A percentile compares a stretch with the other conserved stretches of the same genome.
These are phyloP conservation scores for Glaucomys volans DNA, from an alignment of 2,113 vertebrate genomes.

Conservation along the genomic window DNA sequence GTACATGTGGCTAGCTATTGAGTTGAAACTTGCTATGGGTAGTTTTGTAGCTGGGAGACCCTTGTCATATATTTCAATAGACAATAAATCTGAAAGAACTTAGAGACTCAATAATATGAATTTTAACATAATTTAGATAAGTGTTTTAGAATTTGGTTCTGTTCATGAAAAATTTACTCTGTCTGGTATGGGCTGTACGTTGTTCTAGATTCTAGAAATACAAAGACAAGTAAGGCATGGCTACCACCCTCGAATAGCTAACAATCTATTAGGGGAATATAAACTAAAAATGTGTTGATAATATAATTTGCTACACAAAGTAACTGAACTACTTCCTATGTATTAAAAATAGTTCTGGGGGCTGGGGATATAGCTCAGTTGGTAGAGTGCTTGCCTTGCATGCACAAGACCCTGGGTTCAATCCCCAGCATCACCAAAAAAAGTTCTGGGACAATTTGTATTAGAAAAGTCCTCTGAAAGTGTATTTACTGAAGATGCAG, in stretches of 20 bases:
- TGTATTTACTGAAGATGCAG: background rate
- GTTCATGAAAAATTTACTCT: background rate
- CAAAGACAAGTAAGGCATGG: background rate
- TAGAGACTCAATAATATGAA: background rate
- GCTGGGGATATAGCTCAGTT: too few relatives aligned
- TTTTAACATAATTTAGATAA: background rate
- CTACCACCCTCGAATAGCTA: background rate
- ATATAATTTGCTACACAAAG: background rate
- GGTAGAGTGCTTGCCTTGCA: too few relatives aligned
- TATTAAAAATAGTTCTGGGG: background rate
- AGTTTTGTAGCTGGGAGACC: background rate
- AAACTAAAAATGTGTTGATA: background rate
- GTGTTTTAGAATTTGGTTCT: constrained; percentile 38
- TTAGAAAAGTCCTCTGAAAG: background rate
- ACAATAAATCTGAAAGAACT: background rate
- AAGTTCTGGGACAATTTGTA: constrained; percentile 8
- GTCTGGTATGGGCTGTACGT: background rate
- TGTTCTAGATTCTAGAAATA: background rate
- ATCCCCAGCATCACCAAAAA: too few relatives aligned
- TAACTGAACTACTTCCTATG: background rate
- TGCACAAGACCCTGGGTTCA: too few relatives aligned
- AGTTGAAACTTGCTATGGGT: background rate
- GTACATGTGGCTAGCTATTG: background rate
- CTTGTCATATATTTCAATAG: background rate
- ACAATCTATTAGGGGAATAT: background rate